Evolutionary conservation across 2,113 vertebrate genomes (phyloP).

Genomic region (Leptodactylus fuscus): DNA sequence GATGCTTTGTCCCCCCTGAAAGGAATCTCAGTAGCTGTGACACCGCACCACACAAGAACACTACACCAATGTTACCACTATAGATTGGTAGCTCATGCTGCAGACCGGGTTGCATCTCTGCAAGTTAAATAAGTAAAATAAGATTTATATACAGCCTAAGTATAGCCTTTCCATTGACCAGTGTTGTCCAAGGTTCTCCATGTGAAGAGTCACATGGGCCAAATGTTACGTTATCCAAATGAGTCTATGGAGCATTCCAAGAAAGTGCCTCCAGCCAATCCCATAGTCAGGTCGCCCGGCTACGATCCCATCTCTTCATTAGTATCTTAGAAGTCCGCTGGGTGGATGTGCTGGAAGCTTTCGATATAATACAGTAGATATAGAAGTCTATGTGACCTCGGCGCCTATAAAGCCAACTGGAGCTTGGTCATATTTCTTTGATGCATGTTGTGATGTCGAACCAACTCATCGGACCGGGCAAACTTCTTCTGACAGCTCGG

Average conservation of each 20-base stretch:
- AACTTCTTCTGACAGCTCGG: constrained; percentile 99
- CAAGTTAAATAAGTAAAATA: constrained; percentile 22
- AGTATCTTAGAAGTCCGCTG: background rate
- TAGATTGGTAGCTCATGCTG: constrained; percentile 40
- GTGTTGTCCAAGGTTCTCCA: background rate
- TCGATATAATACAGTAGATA: constrained; percentile 45
- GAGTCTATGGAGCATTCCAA: background rate
- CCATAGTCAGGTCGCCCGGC: constrained; percentile 51
- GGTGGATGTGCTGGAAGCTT: constrained; percentile 13
- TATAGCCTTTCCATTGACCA: constrained; percentile 25
- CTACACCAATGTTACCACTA: constrained; percentile 8
- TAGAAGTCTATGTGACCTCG: constrained; percentile 61
- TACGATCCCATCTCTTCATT: constrained; percentile 63
- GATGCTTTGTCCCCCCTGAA: background rate
- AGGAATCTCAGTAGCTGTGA: constrained; percentile 7
- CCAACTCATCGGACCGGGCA: constrained; percentile 96
- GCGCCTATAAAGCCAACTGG: constrained; percentile 86
- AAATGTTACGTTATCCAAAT: background rate
- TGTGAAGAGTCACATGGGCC: background rate
- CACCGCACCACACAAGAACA: constrained; percentile 16
- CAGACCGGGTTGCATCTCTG: background rate
- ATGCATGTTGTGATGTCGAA: constrained; percentile 99
- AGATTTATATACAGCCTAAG: constrained; percentile 18
- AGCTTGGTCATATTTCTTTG: constrained; percentile 98
- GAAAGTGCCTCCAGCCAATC: background rate